Base-by-base conservation (phyloP, 2,888 invertebrate genomes). In the Brassicogethes aeneus region DNA sequence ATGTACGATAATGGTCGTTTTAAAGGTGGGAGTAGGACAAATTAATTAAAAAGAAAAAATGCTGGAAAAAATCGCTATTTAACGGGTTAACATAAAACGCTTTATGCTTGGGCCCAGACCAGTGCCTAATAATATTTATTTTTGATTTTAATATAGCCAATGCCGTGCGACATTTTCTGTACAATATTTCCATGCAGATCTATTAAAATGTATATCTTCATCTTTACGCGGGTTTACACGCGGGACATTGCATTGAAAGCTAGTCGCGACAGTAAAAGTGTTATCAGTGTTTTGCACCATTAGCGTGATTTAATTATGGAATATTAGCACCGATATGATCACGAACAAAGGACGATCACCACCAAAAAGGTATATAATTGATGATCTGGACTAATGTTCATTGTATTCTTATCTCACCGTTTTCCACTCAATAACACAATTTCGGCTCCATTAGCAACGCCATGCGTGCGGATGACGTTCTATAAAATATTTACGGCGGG, bases 351-450 rank as follows among this genome's bases (percentile, higher is more conserved):
- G 14, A 14, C 7, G n/a, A 33, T 33, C 12, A n/a, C 14, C 14
- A 7, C 43, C 41, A 45, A 54, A 53, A 54, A 54, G 53, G 51
- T 53, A 50, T 41, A 43, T 54, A 54, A 54, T 54, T 54, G 53
- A 54, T 55, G 55, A 53, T 44, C 40, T 41, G 39, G 47, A 47
- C 41, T 47, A 43, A 47, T 47, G 47, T 45, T 41, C 34, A 47
- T 45, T 54, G 39, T 53, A 54, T 52, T 58, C 66, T 65, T 66
- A 66, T 66, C 66, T 55, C 51, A 40, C 55, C 48, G 60, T 56
- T 65, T 66, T 64, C 62, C 66, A 60, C 63, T 63, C 64, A 66
- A 66, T 66, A 66, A 64, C 61, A 58, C 65, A 65, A 66, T 66
- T 64, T 61, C 50, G 54, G 52, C 52, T 54, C 60, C 55, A 56